Evolutionary conservation across 2,113 vertebrate genomes (phyloP).

Genomic region (Channa maculata): DNA sequence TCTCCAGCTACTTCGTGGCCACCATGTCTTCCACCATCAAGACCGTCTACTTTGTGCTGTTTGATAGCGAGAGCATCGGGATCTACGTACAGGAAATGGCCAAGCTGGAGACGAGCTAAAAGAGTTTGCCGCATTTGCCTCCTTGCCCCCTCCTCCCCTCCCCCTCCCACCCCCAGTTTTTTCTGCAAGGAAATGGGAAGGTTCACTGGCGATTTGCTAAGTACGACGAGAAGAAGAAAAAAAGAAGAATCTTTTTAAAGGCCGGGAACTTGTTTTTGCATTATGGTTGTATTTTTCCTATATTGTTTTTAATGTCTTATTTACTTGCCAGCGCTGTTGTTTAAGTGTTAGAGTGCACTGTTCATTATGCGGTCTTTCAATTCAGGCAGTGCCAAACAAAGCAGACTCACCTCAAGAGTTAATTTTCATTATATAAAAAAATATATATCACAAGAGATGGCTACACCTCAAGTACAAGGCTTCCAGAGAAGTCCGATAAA

Average conservation of each 20-base stretch:
- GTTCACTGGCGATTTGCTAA: conserved; percentile 55
- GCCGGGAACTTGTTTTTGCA: conserved; percentile 72
- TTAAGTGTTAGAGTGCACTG: conserved; percentile 62
- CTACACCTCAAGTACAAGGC: conserved; percentile 63
- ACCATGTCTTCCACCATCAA: conserved; percentile 99
- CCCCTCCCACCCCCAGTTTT: conserved; percentile 4
- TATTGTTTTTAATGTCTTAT: conserved; percentile 74
- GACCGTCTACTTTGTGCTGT: conserved; percentile 97
- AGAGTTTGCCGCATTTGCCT: conserved; percentile 21
- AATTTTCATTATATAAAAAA: conserved; percentile 50
- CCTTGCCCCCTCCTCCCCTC: not conserved
- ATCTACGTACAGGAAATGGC: conserved; percentile 99
- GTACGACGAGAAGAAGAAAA: conserved; percentile 79
- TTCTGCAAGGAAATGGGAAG: conserved; percentile 41
- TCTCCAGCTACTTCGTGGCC: conserved; percentile 98
- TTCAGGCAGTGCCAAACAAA: conserved; percentile 44
- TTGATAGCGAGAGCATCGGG: conserved; percentile 98
- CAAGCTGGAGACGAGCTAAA: conserved; percentile 94
- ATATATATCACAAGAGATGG: conserved; percentile 41
- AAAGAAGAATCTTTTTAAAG: conserved; percentile 74
- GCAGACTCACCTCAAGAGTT: conserved; percentile 41
- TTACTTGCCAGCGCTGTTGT: conserved; percentile 48
- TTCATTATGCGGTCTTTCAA: conserved; percentile 56
- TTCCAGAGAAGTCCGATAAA: conserved; percentile 64
- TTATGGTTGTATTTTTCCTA: conserved; percentile 76